Evolutionary conservation across 2,113 vertebrate genomes (phyloP), one percentile per base, ranked within the genome.

Genomic region (Mastomys natalensis): DNA sequence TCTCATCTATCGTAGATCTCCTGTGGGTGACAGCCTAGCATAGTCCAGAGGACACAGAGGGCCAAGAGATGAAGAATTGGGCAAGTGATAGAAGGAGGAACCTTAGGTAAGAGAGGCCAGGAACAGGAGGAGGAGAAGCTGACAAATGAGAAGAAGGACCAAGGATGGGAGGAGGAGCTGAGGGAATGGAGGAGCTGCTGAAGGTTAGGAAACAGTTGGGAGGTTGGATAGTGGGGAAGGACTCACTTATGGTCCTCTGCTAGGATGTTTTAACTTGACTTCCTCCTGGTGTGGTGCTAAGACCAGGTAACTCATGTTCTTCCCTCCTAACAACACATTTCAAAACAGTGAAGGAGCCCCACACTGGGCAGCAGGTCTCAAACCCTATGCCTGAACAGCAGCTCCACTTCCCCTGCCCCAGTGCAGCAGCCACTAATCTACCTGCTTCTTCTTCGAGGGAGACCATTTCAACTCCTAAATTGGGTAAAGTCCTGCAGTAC

Each of bases 361-460:
- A 0, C 0, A 31, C 4, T 10, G 1, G 21, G 4, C 8, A 12
- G 4, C 7, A 37, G 16, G 5, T 4, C 37, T 48, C 37, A 43
- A 45, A 40, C 24, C 22, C 40, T 0, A 22, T 0, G 22, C 16
- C 10, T 0, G 0, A 37, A 26, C 0, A 31, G 48, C 48, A 80
- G 2, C 8, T 62, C 34, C 8, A 16, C 5, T 24, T 73, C 24
- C 53, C 64, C 40, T 26, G 6, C 31, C 37, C 31, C 0, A 58
- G 31, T 1, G 9, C 2, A 24, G 12, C 24, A 48, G 37, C 58
- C 40, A 7, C 40, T 24, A 40, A 29, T 22, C 43, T 3, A 15
- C 12, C 21, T 37, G 43, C 45, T 43, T 24, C 43, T 90, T 5
- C 78, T 70, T 51, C 21, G 34, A 64, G 29, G 1, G 13, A 26